Conservation (phyloP, 1,140 invertebrate species). For the Rhizoglyphus robini region DNA sequence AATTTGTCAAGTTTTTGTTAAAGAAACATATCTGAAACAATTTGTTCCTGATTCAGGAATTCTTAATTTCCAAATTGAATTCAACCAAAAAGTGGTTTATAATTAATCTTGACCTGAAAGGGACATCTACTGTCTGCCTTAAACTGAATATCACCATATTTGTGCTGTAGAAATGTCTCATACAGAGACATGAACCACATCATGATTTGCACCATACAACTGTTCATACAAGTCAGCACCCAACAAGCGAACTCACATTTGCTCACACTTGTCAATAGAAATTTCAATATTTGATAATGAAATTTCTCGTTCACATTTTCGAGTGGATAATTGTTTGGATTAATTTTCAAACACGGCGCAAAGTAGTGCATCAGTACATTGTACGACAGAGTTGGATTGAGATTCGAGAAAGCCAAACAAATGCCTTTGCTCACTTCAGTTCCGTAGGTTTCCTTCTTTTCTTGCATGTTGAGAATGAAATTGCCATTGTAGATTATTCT, state of each 20-base stretch:
- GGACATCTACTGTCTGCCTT: neutral
- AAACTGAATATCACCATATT: neutral
- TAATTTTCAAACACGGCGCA: neutral
- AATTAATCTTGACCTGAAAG: constrained; percentile 14
- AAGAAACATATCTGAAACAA: too few species aligned
- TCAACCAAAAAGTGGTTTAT: too few species aligned
- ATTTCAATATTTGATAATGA: neutral
- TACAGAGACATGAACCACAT: neutral
- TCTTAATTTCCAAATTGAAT: too few species aligned
- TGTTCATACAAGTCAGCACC: neutral
- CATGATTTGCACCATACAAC: too few species aligned
- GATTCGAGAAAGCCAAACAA: neutral
- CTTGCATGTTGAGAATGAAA: neutral
- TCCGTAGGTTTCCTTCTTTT: neutral
- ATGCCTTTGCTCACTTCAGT: constrained; percentile 17
- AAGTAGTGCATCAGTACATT: constrained; percentile 5
- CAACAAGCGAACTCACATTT: neutral
- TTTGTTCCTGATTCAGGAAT: too few species aligned
- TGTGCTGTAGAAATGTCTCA: neutral
- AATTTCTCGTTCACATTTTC: neutral
- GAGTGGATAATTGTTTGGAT: neutral
- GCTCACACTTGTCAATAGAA: neutral
- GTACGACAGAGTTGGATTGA: neutral
- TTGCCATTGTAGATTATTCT: neutral
- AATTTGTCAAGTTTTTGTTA: too few species aligned